phyloP scores from a whole-genome alignment of 2,888 invertebrate genomes.

The Eilema griseolum region DNA sequence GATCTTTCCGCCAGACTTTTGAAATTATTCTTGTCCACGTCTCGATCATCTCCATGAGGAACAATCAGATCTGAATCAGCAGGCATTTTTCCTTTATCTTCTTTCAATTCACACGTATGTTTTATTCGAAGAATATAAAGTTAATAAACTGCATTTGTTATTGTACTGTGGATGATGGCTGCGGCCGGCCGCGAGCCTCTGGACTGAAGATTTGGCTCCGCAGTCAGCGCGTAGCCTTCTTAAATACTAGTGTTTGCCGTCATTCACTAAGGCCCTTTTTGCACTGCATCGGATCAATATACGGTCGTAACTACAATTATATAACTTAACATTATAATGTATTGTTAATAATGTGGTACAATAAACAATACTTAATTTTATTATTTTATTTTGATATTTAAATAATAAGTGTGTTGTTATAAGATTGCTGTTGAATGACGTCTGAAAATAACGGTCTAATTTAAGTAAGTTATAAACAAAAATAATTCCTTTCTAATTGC shows the following conservation, averaged over 20 bases:
- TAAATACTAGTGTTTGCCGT: constrained; percentile 77
- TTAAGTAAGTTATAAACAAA: neutral
- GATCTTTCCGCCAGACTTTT: constrained; percentile 88
- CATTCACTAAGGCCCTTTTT: constrained; percentile 78
- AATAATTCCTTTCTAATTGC: neutral
- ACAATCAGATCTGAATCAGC: constrained; percentile 81
- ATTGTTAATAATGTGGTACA: neutral
- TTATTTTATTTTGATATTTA: neutral
- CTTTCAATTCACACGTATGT: constrained; percentile 52
- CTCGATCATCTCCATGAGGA: constrained; percentile 67
- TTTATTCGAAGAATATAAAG: constrained; percentile 55
- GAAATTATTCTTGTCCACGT: constrained; percentile 70
- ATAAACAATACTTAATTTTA: neutral
- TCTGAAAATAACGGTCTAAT: neutral
- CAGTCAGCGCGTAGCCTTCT: constrained; percentile 73
- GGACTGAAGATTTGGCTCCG: constrained; percentile 74
- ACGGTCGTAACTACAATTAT: neutral
- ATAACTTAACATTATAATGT: neutral
- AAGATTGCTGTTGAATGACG: neutral
- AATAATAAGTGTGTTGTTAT: neutral
- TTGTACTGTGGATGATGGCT: constrained; percentile 47
- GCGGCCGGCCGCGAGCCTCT: constrained; percentile 75
- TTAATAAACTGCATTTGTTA: constrained; percentile 45
- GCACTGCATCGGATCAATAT: constrained; percentile 14
- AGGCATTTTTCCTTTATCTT: constrained; percentile 70